Evolutionary conservation across 1,140 invertebrate genomes (phyloP), one percentile per base, ranked within the genome.

Genomic region (Xylocopa sonorina): DNA sequence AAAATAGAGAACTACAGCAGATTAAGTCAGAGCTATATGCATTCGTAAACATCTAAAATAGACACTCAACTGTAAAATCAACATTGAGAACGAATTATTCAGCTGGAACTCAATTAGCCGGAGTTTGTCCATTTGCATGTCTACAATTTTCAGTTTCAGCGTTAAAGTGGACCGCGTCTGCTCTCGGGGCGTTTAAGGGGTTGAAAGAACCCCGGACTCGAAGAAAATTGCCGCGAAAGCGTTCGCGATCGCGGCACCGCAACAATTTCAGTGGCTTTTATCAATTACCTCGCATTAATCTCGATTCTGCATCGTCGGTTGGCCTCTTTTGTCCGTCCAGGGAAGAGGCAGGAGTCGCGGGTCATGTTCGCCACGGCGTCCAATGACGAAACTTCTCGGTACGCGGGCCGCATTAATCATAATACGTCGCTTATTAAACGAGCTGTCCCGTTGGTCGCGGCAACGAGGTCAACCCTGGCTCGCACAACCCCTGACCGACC

Each of bases 401-500:
- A 77, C 74, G 29, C 50, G 9, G 46, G 7, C 10, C 68, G 16
- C 76, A 73, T 78, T 78, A 78, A 78, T 78, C 77, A 78, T 73
- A 78, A 78, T 78, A 78, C 58, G 77, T 78, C 77, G 58, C 48
- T 78, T 78, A 78, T 64, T 78, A 78, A 78, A 64, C 77, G 77
- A 64, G 58, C 58, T 48, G 68, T 73, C 69, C 57, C 29, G 77
- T 73, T 73, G 41, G 69, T 34, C 68, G 16, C 58, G 50, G 68
- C 58, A 78, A 73, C 77, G 68, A 73, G 77, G 77, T 78, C 77
- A 72, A 63, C 58, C 69, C 75, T 43, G 55, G 60, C 53, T 41
- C 32, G 9, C 32, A 32, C 55, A 64, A 50, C 68, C 50, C 46
- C 58, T 51, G 21, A 10, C 48, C 69, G 50, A 64, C 77, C 77